Evolutionary conservation across 2,797 vertebrate species (phyloP).

Genomic region (Molossus alvarezi): DNA sequence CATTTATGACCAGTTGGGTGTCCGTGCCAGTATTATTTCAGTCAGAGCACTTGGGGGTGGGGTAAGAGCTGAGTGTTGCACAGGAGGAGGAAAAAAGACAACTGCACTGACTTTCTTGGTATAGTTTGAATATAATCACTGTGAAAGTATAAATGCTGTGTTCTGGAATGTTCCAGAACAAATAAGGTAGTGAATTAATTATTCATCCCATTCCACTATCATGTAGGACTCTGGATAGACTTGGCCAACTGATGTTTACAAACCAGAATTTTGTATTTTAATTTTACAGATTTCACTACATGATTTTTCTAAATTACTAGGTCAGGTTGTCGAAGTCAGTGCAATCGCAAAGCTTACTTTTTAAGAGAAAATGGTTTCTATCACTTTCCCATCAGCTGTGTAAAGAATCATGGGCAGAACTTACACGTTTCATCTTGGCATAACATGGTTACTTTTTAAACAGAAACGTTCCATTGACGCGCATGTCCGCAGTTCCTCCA

Average conservation of each 20-base stretch:
- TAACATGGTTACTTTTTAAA: conserved; percentile 89
- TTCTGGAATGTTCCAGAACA: conserved; percentile 83
- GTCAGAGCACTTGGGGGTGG: conserved; percentile 80
- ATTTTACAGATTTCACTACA: conserved; percentile 89
- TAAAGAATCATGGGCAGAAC: conserved; percentile 81
- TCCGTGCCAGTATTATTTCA: conserved; percentile 90
- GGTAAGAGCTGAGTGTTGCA: conserved; percentile 82
- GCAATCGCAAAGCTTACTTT: conserved; percentile 84
- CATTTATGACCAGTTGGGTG: conserved; percentile 89
- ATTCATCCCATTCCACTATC: conserved; percentile 88
- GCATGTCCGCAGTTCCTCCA: conserved; percentile 83
- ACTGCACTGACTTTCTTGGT: conserved; percentile 89
- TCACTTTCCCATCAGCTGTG: conserved; percentile 85
- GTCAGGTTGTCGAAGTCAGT: conserved; percentile 87
- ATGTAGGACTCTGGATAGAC: conserved; percentile 84
- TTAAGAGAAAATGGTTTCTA: conserved; percentile 85
- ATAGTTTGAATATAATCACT: conserved; percentile 89
- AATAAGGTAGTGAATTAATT: conserved; percentile 81
- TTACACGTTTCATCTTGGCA: conserved; percentile 85
- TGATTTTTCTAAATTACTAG: conserved; percentile 89
- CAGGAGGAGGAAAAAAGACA: conserved; percentile 75
- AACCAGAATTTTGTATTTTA: conserved; percentile 89
- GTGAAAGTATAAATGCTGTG: conserved; percentile 88
- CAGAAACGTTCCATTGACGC: conserved; percentile 82
- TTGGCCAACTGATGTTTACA: conserved; percentile 92